Evolutionary conservation across 1,140 invertebrate genomes (phyloP), one percentile per base, ranked within the genome.

Genomic region (Lutraria rhynchaena): DNA sequence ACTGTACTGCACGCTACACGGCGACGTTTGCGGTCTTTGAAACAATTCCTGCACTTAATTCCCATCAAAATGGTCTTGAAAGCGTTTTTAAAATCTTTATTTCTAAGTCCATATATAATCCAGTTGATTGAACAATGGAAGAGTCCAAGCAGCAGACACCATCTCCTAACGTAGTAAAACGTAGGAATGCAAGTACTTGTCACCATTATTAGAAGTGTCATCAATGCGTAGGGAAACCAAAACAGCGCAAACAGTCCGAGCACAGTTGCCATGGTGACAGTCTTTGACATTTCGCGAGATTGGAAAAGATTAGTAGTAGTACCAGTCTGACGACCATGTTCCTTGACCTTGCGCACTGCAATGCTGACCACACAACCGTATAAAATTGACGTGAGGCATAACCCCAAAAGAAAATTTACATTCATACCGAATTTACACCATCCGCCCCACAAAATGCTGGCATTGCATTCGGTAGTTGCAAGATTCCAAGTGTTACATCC

Each of bases 201-300:
- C 22, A 27, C 19, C 9, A 35, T 65, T 13, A 65, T 65, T 3
- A 65, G 2, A 5, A 61, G 7, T 35, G 61, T 65, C 29, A 65
- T 37, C 7, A 22, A 15, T 19, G 61, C 44, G 33, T 69, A 69
- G 3, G 65, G 65, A 3, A 35, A 49, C 65, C 65, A 69, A 33
- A 46, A 69, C 4, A 49, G 44, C 22, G n/a, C 65, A 19, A 69
- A 69, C 29, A 69, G n/a, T 31, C 65, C 65, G 2, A 69, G 46
- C 15, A 69, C 37, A 13, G 44, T 27, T 22, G 44, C 65, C 65
- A 69, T 69, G 3, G 65, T 69, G 3, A 69, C 37, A 27, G 44
- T 69, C 46, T 69, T 65, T 35, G 58, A 65, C 61, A 65, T 65
- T 35, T 61, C 61, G 61, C 61, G 61, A 61, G 61, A 65, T 44